Base-by-base conservation (phyloP, 2,888 invertebrate genomes). In the Allophyes oxyacanthae region DNA sequence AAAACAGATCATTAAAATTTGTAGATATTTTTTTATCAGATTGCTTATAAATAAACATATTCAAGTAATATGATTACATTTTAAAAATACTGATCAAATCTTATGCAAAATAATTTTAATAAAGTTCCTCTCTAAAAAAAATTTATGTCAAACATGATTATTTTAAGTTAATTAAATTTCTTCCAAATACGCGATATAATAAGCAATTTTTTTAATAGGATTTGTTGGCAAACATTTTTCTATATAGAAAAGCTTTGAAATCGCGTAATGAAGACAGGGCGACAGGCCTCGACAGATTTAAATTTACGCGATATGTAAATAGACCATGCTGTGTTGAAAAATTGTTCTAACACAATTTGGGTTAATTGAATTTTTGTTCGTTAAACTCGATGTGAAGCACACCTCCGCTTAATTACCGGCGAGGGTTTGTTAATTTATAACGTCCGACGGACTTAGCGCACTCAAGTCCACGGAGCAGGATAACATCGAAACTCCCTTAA, bases 401-500 rank as follows among this genome's bases (percentile, higher is more conserved):
- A 91, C 90, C 91, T 90, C 84, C 77, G 80, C 83, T 91, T 90
- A 92, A 92, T 92, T 91, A 92, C 89, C 78, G 82, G 81, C 84
- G 86, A 87, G 89, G 90, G 90, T 89, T 91, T 88, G 91, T 90
- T 91, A 91, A 92, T 93, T 92, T 92, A 91, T 88, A 91, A 88
- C 87, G 86, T 88, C 87, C 84, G 83, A 85, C 85, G 82, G 89
- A 89, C 88, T 89, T 86, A 80, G 85, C 84, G 79, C 81, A 85
- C 87, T 89, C 83, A 84, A 87, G 88, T 85, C 86, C 82, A 78
- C 79, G 77, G 80, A 86, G 74, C 82, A 83, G 88, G 90, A 90
- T 90, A 91, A 88, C 90, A 90, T 90, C 87, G 89, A 88, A 91
- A 91, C 91, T 93, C 93, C 92, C 92, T 89, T 87, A 93, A 94